Evolutionary conservation across 2,113 vertebrate species (phyloP), one percentile per base, ranked within the genome.

Genomic region (Polypterus bichir): DNA sequence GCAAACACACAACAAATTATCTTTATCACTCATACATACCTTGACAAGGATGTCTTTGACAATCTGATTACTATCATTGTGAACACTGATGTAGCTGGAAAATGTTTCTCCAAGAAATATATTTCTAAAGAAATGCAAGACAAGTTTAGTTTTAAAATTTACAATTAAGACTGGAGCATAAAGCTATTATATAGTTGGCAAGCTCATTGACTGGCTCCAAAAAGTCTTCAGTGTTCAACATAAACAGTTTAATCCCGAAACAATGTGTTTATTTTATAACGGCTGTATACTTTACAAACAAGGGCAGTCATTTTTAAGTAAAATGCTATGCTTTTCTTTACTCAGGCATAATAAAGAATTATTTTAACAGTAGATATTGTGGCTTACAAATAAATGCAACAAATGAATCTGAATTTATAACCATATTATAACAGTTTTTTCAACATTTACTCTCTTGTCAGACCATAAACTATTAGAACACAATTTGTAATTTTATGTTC

Each of bases 1-100:
- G 27, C 27, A 27, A 27, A 27, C 27, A 7, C 49, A 9, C 9
- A 1, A 9, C 9, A 51, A 51, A 51, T 51, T 7, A 51, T 9
- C 49, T 51, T 9, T 51, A 51, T 51, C 9, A 6, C 49, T 51
- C 49, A 51, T 51, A 6, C 49, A 6, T 86, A 99, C 96, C 91
- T 99, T 99, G 60, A 99, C 93, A 46, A 97, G 79, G 73, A 98
- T 96, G 64, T 99, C 96, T 76, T 95, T 97, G 53, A 98, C 96
- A 49, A 92, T 76, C 76, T 97, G 95, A 72, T 6, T 90, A 75
- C 96, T 99, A 77, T 99, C 96, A 66, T 99, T 99, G 74, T 99
- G 96, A 61, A 99, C 96, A 1, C 95, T 99, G 70, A 98, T 98
- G 63, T 99, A 99, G 82, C 95, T 98, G 73, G 94, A 98, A 83